A percentile compares a stretch with the other conserved stretches of the same genome.
Conservation (phyloP, 2,113 vertebrate genomes). For the Ammodytes dubius region DNA sequence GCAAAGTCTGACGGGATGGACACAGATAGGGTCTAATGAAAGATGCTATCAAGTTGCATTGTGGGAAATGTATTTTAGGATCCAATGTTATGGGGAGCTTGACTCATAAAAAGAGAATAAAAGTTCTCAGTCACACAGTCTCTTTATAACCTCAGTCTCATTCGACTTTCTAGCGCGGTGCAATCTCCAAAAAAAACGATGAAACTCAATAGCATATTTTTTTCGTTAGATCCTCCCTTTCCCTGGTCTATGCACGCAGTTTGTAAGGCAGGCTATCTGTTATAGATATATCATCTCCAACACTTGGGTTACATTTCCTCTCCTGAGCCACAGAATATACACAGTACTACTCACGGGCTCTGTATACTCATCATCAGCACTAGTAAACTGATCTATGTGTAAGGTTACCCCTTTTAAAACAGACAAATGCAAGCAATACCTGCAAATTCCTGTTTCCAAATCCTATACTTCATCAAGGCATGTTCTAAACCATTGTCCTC, state of each 20-base stretch:
- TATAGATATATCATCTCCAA: neutral
- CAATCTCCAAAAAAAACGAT: neutral
- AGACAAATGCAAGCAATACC: neutral
- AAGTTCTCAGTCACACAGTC: neutral
- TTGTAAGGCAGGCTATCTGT: neutral
- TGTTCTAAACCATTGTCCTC: conserved; percentile 11
- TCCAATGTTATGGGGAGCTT: neutral
- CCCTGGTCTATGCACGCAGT: neutral
- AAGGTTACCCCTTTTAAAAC: conserved; percentile 19
- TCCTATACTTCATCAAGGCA: neutral
- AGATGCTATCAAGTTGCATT: neutral
- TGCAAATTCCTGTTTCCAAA: conserved; percentile 1
- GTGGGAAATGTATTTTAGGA: neutral
- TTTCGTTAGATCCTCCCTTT: neutral
- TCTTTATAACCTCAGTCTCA: neutral
- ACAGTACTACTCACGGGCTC: neutral
- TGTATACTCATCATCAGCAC: too few species aligned
- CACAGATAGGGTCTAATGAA: neutral
- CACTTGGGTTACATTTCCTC: neutral
- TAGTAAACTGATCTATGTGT: neutral
- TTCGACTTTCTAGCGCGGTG: neutral
- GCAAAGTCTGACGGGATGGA: too few species aligned
- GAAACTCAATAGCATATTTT: neutral
- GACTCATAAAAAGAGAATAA: neutral
- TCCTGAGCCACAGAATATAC: neutral